A percentile compares a stretch with the other conserved stretches of the same genome.
These are phyloP conservation scores for Scaptodrosophila latifasciaeformis DNA, from an alignment of 2,888 invertebrate genomes.

Conservation along the genomic window DNA sequence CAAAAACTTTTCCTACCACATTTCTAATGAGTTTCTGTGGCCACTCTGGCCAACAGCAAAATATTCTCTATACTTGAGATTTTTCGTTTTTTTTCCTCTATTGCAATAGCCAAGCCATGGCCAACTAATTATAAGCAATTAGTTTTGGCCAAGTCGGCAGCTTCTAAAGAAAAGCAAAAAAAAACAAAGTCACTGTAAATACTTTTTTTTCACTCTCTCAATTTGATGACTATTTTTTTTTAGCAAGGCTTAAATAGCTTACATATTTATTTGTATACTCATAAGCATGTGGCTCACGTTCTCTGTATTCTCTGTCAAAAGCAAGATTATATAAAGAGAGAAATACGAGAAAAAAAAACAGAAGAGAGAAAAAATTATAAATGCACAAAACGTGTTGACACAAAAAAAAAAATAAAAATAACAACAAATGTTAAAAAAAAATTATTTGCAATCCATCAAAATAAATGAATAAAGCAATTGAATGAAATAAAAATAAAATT, in stretches of 20 bases:
- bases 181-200: constrained; percentile 7
- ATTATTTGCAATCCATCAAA: neutral
- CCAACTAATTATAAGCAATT: constrained; percentile 56
- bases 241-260: constrained; percentile 8
- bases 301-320: neutral
- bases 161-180: constrained; percentile 1
- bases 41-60: too few species aligned
- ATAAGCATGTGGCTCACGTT: constrained; percentile 51
- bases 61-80: too few species aligned
- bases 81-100: too few species aligned
- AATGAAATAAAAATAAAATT: too few species aligned
- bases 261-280: too few species aligned
- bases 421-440: neutral
- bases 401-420: constrained; percentile 8
- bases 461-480: too few species aligned
- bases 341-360: constrained; percentile 4
- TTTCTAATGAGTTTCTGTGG: constrained; percentile 61
- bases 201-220: constrained; percentile 5
- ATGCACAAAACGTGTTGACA: constrained; percentile 52
- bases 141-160: constrained; percentile 25
- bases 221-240: neutral
- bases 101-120: too few species aligned
- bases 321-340: neutral
- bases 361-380: constrained; percentile 46
- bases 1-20: constrained; percentile 41